phyloP scores from a whole-genome alignment of 1,140 invertebrate species.

The Ptiloglossa arizonensis region DNA sequence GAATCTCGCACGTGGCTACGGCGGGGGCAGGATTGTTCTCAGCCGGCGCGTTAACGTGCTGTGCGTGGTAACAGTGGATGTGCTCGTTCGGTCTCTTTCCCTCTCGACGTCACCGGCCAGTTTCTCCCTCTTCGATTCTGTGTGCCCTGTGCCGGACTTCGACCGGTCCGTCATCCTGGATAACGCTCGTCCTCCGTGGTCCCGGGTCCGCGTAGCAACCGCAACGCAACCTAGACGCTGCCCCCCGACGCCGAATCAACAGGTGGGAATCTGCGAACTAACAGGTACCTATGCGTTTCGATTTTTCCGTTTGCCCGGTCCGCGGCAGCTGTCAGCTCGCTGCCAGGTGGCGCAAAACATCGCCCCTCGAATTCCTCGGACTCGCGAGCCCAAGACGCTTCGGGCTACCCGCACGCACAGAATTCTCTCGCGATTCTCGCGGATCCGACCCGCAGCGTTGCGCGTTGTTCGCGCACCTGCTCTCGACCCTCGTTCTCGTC shows the following conservation, averaged over 20 bases:
- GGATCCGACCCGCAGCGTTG: background rate
- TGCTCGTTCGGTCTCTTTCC: conserved; percentile 24
- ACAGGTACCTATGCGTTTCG: conserved; percentile 63
- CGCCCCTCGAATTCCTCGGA: background rate
- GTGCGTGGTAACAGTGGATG: conserved; percentile 49
- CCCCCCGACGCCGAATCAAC: conserved; percentile 65
- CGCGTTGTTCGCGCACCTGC: conserved; percentile 24
- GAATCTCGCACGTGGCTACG: conserved; percentile 29
- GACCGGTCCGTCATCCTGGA: conserved; percentile 44
- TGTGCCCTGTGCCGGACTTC: conserved; percentile 1
- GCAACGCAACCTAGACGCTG: conserved; percentile 15
- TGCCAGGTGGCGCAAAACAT: conserved; percentile 44
- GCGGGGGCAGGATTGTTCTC: background rate
- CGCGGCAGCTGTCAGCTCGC: conserved; percentile 47
- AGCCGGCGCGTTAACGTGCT: conserved; percentile 47
- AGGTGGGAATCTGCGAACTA: conserved; percentile 72
- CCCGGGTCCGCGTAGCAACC: conserved; percentile 51
- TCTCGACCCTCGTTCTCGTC: background rate
- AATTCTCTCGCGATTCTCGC: background rate
- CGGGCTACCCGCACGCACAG: background rate
- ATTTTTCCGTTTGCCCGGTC: conserved; percentile 23
- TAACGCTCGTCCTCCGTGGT: conserved; percentile 23
- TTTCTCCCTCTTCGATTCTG: background rate
- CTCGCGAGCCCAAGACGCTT: background rate
- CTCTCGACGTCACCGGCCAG: background rate